phyloP scores from a whole-genome alignment of 1,140 invertebrate genomes.

The Cydia amplana region DNA sequence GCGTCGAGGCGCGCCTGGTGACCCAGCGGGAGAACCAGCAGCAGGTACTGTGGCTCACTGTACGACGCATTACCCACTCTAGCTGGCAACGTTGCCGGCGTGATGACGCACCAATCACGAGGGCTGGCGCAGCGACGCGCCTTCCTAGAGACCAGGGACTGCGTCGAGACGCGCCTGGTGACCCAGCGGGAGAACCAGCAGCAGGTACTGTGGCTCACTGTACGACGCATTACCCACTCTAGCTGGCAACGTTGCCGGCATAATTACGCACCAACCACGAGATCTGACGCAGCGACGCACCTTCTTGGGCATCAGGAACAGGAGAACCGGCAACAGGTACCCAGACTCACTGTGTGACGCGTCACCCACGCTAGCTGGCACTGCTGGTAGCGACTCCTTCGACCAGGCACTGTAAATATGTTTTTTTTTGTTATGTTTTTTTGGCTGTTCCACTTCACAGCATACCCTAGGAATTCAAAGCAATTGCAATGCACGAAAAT shows the following conservation, averaged over 20 bases:
- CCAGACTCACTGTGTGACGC: not conserved
- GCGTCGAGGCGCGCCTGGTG: slow-evolving; percentile 94
- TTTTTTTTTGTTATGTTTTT: no score
- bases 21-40: slow-evolving; percentile 97
- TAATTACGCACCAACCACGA: slow-evolving; percentile 88
- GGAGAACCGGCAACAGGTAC: slow-evolving; percentile 98
- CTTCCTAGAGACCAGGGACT: slow-evolving; percentile 96
- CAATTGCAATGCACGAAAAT: no score
- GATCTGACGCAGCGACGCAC: slow-evolving; percentile 95
- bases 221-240: no score
- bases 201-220: slow-evolving; percentile 84
- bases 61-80: no score
- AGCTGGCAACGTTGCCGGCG: slow-evolving; percentile 88
- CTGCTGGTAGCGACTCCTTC: no score
- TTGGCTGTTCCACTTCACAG: no score
- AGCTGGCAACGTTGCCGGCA: no score
- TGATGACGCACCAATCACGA: slow-evolving; percentile 95
- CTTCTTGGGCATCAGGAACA: slow-evolving; percentile 96
- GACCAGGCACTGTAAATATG: no score
- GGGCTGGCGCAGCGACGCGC: slow-evolving; percentile 95
- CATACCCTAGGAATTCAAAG: no score
- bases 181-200: slow-evolving; percentile 97
- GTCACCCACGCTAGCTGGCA: no score
- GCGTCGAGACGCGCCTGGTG: slow-evolving; percentile 94
- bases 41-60: slow-evolving; percentile 85